Evolutionary conservation across 2,888 invertebrate species (phyloP).

Genomic region (Orchestes rusci): DNA sequence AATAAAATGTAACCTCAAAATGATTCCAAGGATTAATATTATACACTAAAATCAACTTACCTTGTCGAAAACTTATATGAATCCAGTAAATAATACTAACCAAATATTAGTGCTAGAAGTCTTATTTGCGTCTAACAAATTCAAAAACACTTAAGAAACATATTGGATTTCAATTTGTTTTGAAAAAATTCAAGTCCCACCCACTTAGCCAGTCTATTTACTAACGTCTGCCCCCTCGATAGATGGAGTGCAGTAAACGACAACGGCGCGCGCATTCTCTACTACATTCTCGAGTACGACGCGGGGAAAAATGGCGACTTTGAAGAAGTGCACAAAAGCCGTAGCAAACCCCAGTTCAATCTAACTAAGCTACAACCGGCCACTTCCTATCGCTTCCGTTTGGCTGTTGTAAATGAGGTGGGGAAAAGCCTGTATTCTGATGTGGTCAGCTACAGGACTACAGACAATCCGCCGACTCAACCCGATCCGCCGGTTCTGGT

Average conservation of each 20-base stretch:
- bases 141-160: not conserved
- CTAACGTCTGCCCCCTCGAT: too few species aligned
- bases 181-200: not conserved
- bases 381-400: conserved; percentile 73
- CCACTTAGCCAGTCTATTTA: not conserved
- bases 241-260: conserved; percentile 49
- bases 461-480: conserved; percentile 71
- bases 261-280: conserved; percentile 71
- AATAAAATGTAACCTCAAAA: too few species aligned
- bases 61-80: too few species aligned
- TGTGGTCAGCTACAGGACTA: conserved; percentile 54
- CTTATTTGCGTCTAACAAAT: too few species aligned
- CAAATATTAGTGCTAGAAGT: too few species aligned
- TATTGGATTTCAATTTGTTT: not conserved
- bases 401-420: conserved; percentile 75
- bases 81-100: too few species aligned
- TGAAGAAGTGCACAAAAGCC: conserved; percentile 64
- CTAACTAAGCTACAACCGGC: conserved; percentile 69
- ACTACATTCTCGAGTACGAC: conserved; percentile 74
- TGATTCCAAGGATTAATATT: too few species aligned
- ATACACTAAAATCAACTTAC: too few species aligned
- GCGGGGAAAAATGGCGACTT: conserved; percentile 63
- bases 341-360: conserved; percentile 63
- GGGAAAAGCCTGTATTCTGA: conserved; percentile 70
- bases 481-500: conserved; percentile 69